These are phyloP conservation scores for Sebastes alutus DNA, from an alignment of 2,797 vertebrate genomes.

Conservation along the genomic window DNA sequence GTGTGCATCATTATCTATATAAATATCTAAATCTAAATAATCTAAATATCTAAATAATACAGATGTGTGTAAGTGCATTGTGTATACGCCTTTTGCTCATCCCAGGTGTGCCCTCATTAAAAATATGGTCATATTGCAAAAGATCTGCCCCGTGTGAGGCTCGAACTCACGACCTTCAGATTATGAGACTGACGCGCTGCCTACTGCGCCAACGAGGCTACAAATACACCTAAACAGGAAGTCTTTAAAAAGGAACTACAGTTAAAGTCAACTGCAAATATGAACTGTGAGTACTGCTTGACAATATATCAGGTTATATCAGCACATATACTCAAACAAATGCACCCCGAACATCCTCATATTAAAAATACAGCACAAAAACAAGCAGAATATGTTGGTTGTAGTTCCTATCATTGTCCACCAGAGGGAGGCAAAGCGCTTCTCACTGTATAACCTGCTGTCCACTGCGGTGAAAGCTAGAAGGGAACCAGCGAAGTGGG, in stretches of 20 bases:
- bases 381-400: background rate
- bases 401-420: background rate
- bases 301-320: background rate
- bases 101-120: background rate
- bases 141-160: constrained; percentile 22
- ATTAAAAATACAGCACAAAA: background rate
- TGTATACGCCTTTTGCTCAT: background rate
- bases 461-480: background rate
- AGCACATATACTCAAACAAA: background rate
- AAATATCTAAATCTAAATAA: no score
- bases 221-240: fast-evolving
- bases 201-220: constrained; percentile 37
- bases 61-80: background rate
- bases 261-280: no score
- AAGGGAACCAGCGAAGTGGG: no score
- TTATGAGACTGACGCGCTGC: constrained; percentile 32
- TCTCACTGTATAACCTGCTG: no score
- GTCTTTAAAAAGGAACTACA: background rate
- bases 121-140: background rate
- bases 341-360: fast-evolving
- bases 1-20: no score
- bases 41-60: no score
- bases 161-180: constrained; percentile 46
- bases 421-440: background rate
- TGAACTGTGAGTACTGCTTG: fast-evolving